Percentiles rank a stretch among this genome's conserved stretches.
Conservation (phyloP, 2,797 vertebrate genomes). For the Vireo griseus region DNA sequence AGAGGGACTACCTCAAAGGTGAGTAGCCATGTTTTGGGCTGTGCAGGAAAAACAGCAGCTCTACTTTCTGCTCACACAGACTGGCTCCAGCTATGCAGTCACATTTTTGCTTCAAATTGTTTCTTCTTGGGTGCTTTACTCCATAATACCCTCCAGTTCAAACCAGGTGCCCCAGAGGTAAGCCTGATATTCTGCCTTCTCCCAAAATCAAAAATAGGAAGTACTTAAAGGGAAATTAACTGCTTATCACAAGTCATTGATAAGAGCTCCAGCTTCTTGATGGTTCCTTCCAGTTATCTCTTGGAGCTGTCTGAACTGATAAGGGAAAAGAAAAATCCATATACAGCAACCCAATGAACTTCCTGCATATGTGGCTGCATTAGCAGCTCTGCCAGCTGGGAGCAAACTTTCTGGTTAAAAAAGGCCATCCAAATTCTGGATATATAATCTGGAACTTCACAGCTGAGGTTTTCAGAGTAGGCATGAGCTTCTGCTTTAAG, state of each 20-base stretch:
- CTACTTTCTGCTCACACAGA: not conserved
- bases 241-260: not conserved
- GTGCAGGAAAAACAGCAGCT: not conserved
- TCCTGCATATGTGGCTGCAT: not conserved
- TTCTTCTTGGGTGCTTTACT: not conserved
- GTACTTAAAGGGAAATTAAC: not conserved
- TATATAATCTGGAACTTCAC: not conserved
- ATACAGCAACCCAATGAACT: not conserved
- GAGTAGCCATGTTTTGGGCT: not conserved
- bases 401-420: not conserved
- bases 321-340: not conserved
- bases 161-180: not conserved
- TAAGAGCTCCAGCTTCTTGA: not conserved
- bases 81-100: not conserved
- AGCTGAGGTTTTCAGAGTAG: not conserved
- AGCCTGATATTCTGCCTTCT: not conserved
- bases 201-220: not conserved
- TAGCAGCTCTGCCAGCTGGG: not conserved
- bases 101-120: not conserved
- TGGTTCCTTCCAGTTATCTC: not conserved
- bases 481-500: not conserved
- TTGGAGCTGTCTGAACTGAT: not conserved
- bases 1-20: not conserved
- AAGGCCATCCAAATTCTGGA: not conserved
- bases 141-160: not conserved